Conservation (phyloP, 2,888 invertebrate genomes). For the Malacosoma neustria region DNA sequence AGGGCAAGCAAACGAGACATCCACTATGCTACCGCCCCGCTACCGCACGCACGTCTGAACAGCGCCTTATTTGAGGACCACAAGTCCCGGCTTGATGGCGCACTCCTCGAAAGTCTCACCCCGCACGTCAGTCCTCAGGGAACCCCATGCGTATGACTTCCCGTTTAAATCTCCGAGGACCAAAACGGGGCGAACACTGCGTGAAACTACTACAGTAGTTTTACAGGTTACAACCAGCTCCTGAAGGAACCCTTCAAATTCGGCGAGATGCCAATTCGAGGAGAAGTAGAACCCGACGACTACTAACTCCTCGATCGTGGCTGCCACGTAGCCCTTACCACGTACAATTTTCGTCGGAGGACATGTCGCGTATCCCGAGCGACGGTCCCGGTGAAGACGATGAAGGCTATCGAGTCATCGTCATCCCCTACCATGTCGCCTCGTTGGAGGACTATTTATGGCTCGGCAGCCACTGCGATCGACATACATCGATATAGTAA, state of each 20-base stretch:
- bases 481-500: too few relatives aligned
- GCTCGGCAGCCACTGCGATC: too few relatives aligned
- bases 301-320: not conserved
- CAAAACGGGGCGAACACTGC: slow-evolving; percentile 2
- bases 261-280: slow-evolving; percentile 6
- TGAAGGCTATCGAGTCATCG: too few relatives aligned
- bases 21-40: slow-evolving; percentile 12
- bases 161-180: slow-evolving; percentile 10
- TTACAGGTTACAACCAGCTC: too few relatives aligned
- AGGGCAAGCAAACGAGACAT: slow-evolving; percentile 4
- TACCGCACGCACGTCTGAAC: not conserved
- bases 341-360: not conserved
- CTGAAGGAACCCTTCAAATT: slow-evolving; percentile 6
- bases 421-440: too few relatives aligned
- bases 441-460: too few relatives aligned
- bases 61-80: too few relatives aligned
- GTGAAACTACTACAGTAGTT: slow-evolving; percentile 1
- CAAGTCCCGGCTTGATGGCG: too few relatives aligned
- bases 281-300: slow-evolving; percentile 7
- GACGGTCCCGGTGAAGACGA: too few relatives aligned
- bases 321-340: slow-evolving; percentile 10
- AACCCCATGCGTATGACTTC: slow-evolving; percentile 8
- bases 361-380: too few relatives aligned
- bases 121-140: slow-evolving; percentile 7
- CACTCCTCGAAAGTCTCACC: too few relatives aligned